Evolutionary conservation across 1,140 invertebrate genomes (phyloP).

Genomic region (Drosophila parabipectinata): DNA sequence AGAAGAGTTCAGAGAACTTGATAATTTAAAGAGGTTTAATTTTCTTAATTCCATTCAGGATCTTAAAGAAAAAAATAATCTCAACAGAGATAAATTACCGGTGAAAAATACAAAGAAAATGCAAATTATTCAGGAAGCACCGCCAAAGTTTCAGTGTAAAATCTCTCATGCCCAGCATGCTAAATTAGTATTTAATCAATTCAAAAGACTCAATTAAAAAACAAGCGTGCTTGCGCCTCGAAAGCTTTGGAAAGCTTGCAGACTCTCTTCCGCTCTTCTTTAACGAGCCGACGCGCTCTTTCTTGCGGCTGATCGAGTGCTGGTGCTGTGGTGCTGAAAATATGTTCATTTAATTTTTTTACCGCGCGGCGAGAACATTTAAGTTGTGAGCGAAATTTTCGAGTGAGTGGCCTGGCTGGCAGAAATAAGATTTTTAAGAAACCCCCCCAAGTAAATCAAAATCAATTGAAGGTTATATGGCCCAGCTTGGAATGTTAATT

Average conservation of each 20-base stretch:
- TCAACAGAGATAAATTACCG: background rate
- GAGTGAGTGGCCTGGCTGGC: slow-evolving; percentile 2
- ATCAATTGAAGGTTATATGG: slow-evolving; percentile 49
- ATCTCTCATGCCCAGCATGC: slow-evolving; percentile 45
- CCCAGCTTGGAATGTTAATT: slow-evolving; percentile 10
- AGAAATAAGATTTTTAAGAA: slow-evolving; percentile 3
- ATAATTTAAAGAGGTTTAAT: too few species aligned
- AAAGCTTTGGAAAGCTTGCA: slow-evolving; percentile 26
- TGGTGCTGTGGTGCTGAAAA: background rate
- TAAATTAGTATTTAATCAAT: slow-evolving; percentile 76
- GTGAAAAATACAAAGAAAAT: slow-evolving; percentile 1
- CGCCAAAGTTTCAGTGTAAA: slow-evolving; percentile 21
- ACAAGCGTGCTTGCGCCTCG: slow-evolving; percentile 17
- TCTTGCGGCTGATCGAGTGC: background rate
- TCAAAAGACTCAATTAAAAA: slow-evolving; percentile 57
- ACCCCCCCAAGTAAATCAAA: slow-evolving; percentile 50
- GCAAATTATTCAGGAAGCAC: slow-evolving; percentile 23
- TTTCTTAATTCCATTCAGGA: background rate
- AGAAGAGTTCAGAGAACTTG: too few species aligned
- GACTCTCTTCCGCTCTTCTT: slow-evolving; percentile 26
- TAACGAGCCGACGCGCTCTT: slow-evolving; percentile 6
- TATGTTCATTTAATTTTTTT: slow-evolving; percentile 40
- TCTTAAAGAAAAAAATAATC: background rate
- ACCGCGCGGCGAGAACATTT: slow-evolving; percentile 34
- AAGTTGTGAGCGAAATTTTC: slow-evolving; percentile 24